A percentile compares a stretch with the other conserved stretches of the same genome.
phyloP scores from a whole-genome alignment of 2,113 vertebrate genomes.

The Probosciger aterrimus region DNA sequence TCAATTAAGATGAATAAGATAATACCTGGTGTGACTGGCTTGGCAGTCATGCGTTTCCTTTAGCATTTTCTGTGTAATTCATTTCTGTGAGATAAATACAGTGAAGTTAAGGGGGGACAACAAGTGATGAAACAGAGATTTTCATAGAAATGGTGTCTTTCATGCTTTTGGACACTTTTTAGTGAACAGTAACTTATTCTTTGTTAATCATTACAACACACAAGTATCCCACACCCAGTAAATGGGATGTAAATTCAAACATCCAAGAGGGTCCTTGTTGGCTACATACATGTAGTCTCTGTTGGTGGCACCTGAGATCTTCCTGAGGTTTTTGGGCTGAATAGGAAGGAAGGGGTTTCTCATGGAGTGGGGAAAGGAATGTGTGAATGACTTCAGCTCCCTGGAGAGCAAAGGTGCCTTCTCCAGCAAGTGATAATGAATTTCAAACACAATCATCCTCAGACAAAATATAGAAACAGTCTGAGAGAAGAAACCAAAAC shows the following conservation, averaged over 20 bases:
- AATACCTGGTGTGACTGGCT: not conserved
- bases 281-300: not conserved
- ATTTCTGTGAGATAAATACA: not conserved
- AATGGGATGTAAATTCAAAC: not conserved
- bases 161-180: not conserved
- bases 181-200: not conserved
- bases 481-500: conserved; percentile 32
- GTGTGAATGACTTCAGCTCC: not conserved
- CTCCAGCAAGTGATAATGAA: not conserved
- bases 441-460: not conserved
- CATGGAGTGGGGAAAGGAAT: not conserved
- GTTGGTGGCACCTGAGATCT: not conserved
- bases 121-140: not conserved
- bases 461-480: not conserved
- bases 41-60: conserved; percentile 14
- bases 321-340: not conserved
- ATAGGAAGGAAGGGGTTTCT: not conserved
- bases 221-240: not conserved
- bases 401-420: not conserved
- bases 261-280: not conserved
- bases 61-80: not conserved
- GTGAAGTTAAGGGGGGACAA: not conserved
- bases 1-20: conserved; percentile 42
- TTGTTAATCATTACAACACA: not conserved
- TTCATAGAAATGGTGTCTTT: not conserved